Base-by-base conservation (phyloP, 2,888 invertebrate species). In the Drosophila picticornis region DNA sequence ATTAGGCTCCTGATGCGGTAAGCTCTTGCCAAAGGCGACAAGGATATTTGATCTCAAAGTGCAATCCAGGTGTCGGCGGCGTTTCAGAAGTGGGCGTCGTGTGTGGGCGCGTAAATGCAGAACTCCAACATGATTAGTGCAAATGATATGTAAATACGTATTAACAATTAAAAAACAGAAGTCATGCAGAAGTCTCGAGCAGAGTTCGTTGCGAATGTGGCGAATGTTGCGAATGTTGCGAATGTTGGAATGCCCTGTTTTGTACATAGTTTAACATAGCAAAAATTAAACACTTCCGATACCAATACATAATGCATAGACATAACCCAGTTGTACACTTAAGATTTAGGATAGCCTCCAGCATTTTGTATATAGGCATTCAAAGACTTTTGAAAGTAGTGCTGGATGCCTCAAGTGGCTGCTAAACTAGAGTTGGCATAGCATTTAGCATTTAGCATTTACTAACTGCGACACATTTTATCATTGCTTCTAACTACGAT, bases 1-100 rank as follows among this genome's bases (percentile, higher is more conserved):
- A 97, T 94, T 95, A 95, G 74, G 46, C 55, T 48, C 32, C 64
- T 11, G 16, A 38, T 25, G 55, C 56, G 74, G 59, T 60, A 61
- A 69, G 75, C 71, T 72, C 48, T 48, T 66, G 76, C 75, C 71
- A 58, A 59, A 62, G 60, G 62, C 75, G 64, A 70, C 64, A 61
- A 58, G 70, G 81, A 87, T 75, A 74, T 73, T 76, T 88, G 92
- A 92, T 92, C 92, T 92, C 92, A 91, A 82, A 83, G 92, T 91
- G 92, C 91, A 91, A 92, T 91, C 85, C 86, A 68, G 76, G 58
- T 75, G 70, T 65, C 70, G 81, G 73, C 77, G 68, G 53, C 80
- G 64, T 64, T 70, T 59, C 66, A 38, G 62, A 40, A 53, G 29
- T 56, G 62, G 52, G 50, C 31, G 58, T 53, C 19, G 48, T 46